Evolutionary conservation across 2,888 invertebrate genomes (phyloP).

Genomic region (Drosophila gaucha): DNA sequence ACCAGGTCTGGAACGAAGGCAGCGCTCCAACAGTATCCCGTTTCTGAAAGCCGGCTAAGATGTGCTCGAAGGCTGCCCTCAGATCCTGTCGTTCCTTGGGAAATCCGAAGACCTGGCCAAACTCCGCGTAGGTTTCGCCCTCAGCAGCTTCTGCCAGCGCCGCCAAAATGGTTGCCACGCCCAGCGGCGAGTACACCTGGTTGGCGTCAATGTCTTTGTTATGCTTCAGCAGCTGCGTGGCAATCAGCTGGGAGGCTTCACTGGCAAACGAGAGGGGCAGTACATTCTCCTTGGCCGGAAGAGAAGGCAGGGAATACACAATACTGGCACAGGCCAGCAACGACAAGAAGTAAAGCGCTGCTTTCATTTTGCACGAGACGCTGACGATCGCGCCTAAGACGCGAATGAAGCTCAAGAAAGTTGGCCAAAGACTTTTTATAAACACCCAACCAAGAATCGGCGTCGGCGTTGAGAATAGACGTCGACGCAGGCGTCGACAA

Average conservation of each 20-base stretch:
- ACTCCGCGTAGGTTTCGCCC: constrained; percentile 87
- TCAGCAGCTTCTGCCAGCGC: constrained; percentile 88
- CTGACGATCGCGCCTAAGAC: constrained; percentile 58
- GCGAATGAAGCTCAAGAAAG: constrained; percentile 82
- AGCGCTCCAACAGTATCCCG: constrained; percentile 61
- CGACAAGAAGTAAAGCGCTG: constrained; percentile 39
- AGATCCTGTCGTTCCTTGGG: constrained; percentile 85
- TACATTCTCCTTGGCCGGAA: constrained; percentile 25
- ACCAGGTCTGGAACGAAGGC: constrained; percentile 88
- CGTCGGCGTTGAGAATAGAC: constrained; percentile 19
- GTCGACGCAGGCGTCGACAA: constrained; percentile 24
- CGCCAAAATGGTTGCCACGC: constrained; percentile 87
- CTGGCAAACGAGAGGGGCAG: constrained; percentile 72
- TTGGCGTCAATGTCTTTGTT: constrained; percentile 85
- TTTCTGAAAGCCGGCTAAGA: constrained; percentile 76
- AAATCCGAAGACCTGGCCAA: constrained; percentile 86
- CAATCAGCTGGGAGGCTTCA: constrained; percentile 82
- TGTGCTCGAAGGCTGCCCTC: constrained; percentile 72
- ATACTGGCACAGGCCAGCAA: constrained; percentile 35
- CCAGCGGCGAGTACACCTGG: constrained; percentile 88
- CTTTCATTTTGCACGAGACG: constrained; percentile 58
- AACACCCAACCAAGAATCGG: constrained; percentile 64
- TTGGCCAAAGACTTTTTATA: constrained; percentile 83
- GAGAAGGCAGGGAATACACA: constrained; percentile 43
- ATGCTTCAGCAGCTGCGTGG: constrained; percentile 81